phyloP scores from a whole-genome alignment of 2,888 invertebrate species.

The Nomada ferruginata region DNA sequence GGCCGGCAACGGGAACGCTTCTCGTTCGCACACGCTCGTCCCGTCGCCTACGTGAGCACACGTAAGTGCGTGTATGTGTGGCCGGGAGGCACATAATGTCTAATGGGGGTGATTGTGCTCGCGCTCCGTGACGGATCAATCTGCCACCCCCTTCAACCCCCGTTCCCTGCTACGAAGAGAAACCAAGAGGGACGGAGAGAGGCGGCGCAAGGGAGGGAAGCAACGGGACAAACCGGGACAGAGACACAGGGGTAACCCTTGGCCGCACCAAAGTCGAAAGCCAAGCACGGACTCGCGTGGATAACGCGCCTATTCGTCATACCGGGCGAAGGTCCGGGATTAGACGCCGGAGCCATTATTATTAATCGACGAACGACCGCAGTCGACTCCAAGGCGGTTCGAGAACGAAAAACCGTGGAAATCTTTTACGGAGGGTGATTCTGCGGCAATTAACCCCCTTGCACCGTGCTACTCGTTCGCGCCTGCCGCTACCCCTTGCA shows the following conservation, averaged over 20 bases:
- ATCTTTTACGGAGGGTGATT: slow-evolving; percentile 37
- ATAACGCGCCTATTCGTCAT: slow-evolving; percentile 82
- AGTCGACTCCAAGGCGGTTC: not conserved
- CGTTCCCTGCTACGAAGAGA: slow-evolving; percentile 65
- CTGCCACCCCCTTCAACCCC: slow-evolving; percentile 81
- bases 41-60: slow-evolving; percentile 51
- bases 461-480: slow-evolving; percentile 29
- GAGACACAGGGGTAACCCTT: slow-evolving; percentile 63
- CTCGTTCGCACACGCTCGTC: slow-evolving; percentile 39
- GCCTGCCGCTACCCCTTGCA: no score
- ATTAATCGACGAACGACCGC: slow-evolving; percentile 61
- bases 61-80: slow-evolving; percentile 71
- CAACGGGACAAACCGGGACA: not conserved
- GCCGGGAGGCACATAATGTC: slow-evolving; percentile 82
- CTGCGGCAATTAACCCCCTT: slow-evolving; percentile 67
- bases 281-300: slow-evolving; percentile 78
- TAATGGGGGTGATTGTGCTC: slow-evolving; percentile 84
- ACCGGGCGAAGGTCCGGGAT: slow-evolving; percentile 66
- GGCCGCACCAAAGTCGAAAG: slow-evolving; percentile 74
- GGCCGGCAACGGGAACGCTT: slow-evolving; percentile 65
- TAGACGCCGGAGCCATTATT: slow-evolving; percentile 59
- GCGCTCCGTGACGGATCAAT: slow-evolving; percentile 84
- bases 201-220: slow-evolving; percentile 11
- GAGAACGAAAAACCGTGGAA: slow-evolving; percentile 5
- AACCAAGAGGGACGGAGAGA: slow-evolving; percentile 37